Base-by-base conservation (phyloP, 2,888 invertebrate genomes). In the Eristalis arbustorum region DNA sequence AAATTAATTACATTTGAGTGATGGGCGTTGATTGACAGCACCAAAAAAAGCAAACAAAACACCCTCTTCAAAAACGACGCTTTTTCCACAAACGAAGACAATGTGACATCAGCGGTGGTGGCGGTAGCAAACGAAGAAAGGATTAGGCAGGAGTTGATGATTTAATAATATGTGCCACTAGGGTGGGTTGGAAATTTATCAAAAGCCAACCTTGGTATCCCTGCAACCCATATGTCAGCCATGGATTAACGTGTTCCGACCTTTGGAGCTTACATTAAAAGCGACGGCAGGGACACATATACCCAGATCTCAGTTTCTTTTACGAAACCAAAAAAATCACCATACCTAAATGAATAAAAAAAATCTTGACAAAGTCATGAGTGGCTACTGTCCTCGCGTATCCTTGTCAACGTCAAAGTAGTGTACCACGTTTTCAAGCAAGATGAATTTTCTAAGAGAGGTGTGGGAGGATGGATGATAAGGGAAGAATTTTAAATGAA, bases 321-420 rank as follows among this genome's bases (percentile, higher is more conserved):
- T 59, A 13, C 13, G 10, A 3, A 11, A 25, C 13, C 11, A 13
- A 23, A 59, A 23, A 59, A n/a, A 23, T 6, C 6, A 11, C n/a
- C n/a, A n/a, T n/a, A 11, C 3, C 11, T 31, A 31, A 31, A 31
- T 31, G 31, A 25, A 23, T 23, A 4, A 23, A 23, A 59, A 75
- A 82, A 77, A 79, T 71, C 81, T 77, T 57, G 61, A 61, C 71
- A 77, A 28, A 31, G 67, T 75, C 87, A 68, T 87, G 87, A 87
- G 83, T 83, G 87, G 87, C 87, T 83, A 83, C 82, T 87, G 87
- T 87, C 83, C 83, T 87, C 83, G 83, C 83, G 79, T 87, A 87
- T 87, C 87, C 87, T 87, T 87, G 83, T 87, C 87, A 87, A 87
- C 31, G 87, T 87, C 87, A 87, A 78, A 78, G 71, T 61, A 77